Evolutionary conservation across 2,797 vertebrate genomes (phyloP), one percentile per base, ranked within the genome.

Genomic region (Orestias chungarensis): DNA sequence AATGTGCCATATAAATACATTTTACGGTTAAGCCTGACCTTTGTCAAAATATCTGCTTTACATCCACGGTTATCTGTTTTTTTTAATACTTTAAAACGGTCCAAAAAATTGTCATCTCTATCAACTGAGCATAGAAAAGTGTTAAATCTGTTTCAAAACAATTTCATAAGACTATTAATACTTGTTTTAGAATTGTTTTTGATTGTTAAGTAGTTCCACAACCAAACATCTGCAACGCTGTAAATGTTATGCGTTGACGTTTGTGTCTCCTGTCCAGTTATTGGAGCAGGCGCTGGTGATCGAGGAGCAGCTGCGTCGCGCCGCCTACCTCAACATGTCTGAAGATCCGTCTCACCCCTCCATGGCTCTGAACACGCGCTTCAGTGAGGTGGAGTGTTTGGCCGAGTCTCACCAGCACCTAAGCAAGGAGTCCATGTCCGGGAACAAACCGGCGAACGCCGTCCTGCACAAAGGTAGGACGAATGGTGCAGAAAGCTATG

Each of bases 361-460:
- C 70, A 98, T 98, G 97, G 97, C 97, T 57, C 95, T 99, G 70
- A 99, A 99, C 90, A 98, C 97, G 0, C 96, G 98, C 75, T 99
- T 99, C 70, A 97, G 97, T 1, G 98, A 99, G 91, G 97, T 99
- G 79, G 98, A 99, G 83, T 99, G 97, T 86, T 88, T 99, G 88
- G 97, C 98, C 0, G 98, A 99, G 92, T 97, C 97, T 73, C 98
- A 98, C 87, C 98, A 99, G 92, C 98, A 99, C 91, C 95, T 98
- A 61, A 98, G 97, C 91, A 99, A 99, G 91, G 98, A 99, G 88
- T 97, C 97, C 0, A 97, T 98, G 96, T 97, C 97, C 0, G 97
- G 97, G 76, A 99, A 99, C 92, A 99, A 99, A 73, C 97, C 98
- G 25, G 97, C 98, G 85, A 99, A 99, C 20, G 96, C 98, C 6